These are phyloP conservation scores for Atlantisia rogersi DNA, from an alignment of 2,113 vertebrate species.

Conservation along the genomic window DNA sequence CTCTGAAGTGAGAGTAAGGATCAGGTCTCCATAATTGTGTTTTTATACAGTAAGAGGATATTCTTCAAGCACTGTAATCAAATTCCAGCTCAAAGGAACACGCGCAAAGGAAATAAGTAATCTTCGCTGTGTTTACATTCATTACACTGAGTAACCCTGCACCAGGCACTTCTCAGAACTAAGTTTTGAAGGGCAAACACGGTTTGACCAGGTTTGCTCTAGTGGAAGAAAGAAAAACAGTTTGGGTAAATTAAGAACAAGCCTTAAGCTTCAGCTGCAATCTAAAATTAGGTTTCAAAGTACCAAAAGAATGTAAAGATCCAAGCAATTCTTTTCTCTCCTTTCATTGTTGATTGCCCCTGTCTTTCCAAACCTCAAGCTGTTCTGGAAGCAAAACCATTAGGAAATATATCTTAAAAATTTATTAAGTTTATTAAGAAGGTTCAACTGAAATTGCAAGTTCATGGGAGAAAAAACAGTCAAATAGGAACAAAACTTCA, in stretches of 20 bases:
- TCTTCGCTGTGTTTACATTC: conserved; percentile 17
- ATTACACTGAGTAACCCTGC: background rate
- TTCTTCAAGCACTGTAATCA: background rate
- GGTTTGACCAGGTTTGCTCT: background rate
- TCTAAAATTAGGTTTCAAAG: conserved; percentile 9
- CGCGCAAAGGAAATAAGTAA: background rate
- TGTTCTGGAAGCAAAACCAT: background rate
- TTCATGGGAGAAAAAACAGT: background rate
- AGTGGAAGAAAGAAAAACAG: background rate
- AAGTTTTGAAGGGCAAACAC: conserved; percentile 21
- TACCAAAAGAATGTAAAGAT: background rate
- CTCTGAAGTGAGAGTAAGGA: background rate
- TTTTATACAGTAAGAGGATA: background rate
- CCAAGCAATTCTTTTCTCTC: background rate
- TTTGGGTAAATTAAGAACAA: conserved; percentile 11
- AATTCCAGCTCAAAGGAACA: conserved; percentile 4
- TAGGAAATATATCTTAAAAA: background rate
- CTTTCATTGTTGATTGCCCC: background rate
- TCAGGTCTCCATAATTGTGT: background rate
- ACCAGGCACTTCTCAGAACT: background rate
- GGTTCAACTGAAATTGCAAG: background rate
- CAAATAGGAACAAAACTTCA: background rate
- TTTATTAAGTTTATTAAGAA: background rate
- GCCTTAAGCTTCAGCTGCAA: background rate
- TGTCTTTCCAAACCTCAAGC: background rate